phyloP scores from a whole-genome alignment of 2,113 vertebrate species.

The Plecotus auritus region DNA sequence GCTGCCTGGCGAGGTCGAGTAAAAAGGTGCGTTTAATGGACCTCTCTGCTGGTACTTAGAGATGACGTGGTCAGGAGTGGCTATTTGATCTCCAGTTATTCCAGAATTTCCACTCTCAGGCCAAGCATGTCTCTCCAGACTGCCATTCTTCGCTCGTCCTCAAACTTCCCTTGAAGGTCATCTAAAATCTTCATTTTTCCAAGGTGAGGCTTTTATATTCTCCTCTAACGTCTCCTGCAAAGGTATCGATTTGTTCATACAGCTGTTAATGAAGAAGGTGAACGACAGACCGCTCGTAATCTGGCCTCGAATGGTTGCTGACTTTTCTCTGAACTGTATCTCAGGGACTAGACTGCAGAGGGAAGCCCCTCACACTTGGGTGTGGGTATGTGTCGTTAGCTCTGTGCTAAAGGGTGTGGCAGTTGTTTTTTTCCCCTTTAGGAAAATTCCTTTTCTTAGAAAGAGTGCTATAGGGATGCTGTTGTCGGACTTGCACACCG shows the following conservation, averaged over 20 bases:
- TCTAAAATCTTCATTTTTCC: neutral
- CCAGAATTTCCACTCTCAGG: conserved; percentile 71
- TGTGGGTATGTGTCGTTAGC: accelerated
- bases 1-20: neutral
- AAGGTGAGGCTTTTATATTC: conserved; percentile 36
- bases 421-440: neutral
- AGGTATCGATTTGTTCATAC: accelerated
- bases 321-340: neutral
- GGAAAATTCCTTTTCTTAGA: neutral
- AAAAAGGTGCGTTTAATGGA: conserved; percentile 14
- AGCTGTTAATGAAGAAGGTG: no score
- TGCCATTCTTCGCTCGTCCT: neutral
- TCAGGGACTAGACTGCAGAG: neutral
- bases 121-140: conserved; percentile 24
- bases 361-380: neutral
- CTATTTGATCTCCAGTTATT: conserved; percentile 72
- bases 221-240: accelerated
- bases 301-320: neutral
- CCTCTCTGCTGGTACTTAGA: neutral
- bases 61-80: conserved; percentile 64
- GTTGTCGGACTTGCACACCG: neutral
- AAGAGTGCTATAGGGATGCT: neutral
- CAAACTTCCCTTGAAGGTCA: neutral
- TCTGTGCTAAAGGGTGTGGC: accelerated
- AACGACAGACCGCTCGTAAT: accelerated